A percentile compares a stretch with the other conserved stretches of the same genome.
Evolutionary conservation across 2,113 vertebrate species (phyloP).

Genomic region (Bombycilla garrulus): DNA sequence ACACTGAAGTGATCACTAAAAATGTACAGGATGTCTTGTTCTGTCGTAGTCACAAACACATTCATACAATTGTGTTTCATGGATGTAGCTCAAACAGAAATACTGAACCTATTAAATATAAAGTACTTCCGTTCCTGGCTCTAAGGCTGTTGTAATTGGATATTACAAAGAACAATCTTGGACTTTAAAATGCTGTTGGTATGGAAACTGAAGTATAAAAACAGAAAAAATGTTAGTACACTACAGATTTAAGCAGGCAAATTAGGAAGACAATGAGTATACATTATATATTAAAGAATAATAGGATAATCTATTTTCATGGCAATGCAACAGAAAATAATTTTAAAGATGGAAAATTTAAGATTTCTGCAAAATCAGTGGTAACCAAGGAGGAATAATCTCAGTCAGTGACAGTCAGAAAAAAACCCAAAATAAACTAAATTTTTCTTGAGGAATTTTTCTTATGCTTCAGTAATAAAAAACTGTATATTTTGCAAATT

Average conservation of each 20-base stretch:
- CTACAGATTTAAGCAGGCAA: background rate
- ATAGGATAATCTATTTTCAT: background rate
- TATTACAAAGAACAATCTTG: background rate
- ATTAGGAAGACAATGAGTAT: background rate
- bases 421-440: background rate
- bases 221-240: background rate
- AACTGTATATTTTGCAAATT: background rate
- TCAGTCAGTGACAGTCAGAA: background rate
- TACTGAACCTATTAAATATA: background rate
- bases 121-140: background rate
- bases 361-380: background rate
- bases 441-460: background rate
- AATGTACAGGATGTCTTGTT: background rate
- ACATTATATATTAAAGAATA: background rate
- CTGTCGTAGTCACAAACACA: background rate
- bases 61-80: background rate
- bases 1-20: background rate
- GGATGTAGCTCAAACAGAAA: background rate
- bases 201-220: background rate
- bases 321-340: background rate
- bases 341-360: background rate
- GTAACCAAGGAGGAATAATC: background rate
- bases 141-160: background rate
- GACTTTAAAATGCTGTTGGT: background rate
- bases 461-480: background rate